Percentiles rank a stretch among this genome's conserved stretches.
Conservation (phyloP, 2,888 invertebrate genomes). For the Hemicrepidius hirtus region DNA sequence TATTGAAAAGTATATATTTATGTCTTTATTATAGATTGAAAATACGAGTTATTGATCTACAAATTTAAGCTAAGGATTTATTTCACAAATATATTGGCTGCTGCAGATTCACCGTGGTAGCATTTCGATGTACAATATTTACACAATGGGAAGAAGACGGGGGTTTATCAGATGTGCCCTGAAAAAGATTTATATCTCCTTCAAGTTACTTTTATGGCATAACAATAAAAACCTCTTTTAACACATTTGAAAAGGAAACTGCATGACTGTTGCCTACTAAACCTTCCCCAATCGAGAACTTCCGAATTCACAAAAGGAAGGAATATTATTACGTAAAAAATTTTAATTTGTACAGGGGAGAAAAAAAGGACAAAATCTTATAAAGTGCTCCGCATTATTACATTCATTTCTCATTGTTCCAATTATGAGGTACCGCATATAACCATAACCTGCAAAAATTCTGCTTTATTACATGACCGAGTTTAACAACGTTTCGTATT, state of each 20-base stretch:
- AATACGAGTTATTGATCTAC: too few relatives aligned
- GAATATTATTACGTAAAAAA: neutral
- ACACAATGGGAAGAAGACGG: slow-evolving; percentile 4
- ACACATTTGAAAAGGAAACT: slow-evolving; percentile 20
- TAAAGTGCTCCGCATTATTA: neutral
- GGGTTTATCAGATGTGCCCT: slow-evolving; percentile 12
- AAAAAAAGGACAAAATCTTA: neutral
- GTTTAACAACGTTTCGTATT: neutral
- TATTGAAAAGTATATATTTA: too few relatives aligned
- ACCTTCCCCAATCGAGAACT: neutral
- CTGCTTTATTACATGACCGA: neutral
- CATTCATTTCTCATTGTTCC: slow-evolving; percentile 3
- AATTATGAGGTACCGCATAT: neutral
- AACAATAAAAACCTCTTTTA: slow-evolving; percentile 25
- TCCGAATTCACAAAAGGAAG: neutral
- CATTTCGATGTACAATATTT: neutral
- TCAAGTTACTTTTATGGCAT: slow-evolving; percentile 16
- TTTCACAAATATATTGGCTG: neutral
- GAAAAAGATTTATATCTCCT: slow-evolving; percentile 23
- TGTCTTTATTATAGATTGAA: too few relatives aligned
- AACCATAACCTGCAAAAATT: neutral
- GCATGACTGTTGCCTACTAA: neutral
- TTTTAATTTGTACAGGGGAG: slow-evolving; percentile 1
- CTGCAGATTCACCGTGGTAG: neutral
- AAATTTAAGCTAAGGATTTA: too few relatives aligned